phyloP scores from a whole-genome alignment of 2,888 invertebrate species.

The Latrodectus hesperus region DNA sequence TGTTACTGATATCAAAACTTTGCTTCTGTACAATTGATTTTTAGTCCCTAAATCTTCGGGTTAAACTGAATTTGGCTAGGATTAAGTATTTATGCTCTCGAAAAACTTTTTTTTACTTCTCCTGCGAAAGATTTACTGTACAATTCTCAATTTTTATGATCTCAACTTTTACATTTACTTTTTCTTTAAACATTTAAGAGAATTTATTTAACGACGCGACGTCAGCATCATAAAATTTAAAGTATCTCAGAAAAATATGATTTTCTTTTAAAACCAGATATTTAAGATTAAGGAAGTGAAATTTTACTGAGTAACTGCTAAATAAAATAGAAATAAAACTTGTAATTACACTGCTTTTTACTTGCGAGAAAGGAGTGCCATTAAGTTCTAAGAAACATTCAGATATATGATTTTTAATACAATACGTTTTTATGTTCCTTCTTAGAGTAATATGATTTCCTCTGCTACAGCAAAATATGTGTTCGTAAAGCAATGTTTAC shows the following conservation, averaged over 20 bases:
- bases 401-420: too few relatives aligned
- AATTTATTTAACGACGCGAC: slow-evolving; percentile 39
- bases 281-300: slow-evolving; percentile 39
- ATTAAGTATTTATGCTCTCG: slow-evolving; percentile 48
- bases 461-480: too few relatives aligned
- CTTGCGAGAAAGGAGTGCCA: too few relatives aligned
- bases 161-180: slow-evolving; percentile 7
- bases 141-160: slow-evolving; percentile 25
- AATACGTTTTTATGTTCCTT: too few relatives aligned
- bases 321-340: slow-evolving; percentile 34
- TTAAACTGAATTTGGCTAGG: slow-evolving; percentile 25
- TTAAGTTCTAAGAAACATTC: too few relatives aligned
- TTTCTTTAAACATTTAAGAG: slow-evolving; percentile 33
- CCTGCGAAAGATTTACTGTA: slow-evolving; percentile 18
- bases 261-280: slow-evolving; percentile 16
- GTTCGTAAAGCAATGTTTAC: too few relatives aligned
- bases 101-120: not conserved
- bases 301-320: slow-evolving; percentile 15
- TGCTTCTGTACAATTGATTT: slow-evolving; percentile 13
- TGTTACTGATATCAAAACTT: slow-evolving; percentile 7
- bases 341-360: too few relatives aligned
- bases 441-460: too few relatives aligned
- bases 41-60: slow-evolving; percentile 9
- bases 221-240: slow-evolving; percentile 43
- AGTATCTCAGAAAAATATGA: slow-evolving; percentile 12